A percentile compares a stretch with the other conserved stretches of the same genome.
Conservation (phyloP, 1,140 invertebrate genomes). For the Bicyclus anynana region DNA sequence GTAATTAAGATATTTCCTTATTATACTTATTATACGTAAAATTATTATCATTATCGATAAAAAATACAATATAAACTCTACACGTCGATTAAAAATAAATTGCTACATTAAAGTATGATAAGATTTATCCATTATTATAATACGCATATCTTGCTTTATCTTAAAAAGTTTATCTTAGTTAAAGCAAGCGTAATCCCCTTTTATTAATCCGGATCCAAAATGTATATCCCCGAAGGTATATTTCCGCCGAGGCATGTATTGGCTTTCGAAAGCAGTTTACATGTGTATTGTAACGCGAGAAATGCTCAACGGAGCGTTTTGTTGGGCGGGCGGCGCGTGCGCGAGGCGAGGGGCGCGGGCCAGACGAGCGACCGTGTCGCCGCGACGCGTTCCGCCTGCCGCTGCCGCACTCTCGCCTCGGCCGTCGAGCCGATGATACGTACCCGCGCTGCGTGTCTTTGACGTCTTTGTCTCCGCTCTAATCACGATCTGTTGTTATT, state of each 20-base stretch:
- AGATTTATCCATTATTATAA: no score
- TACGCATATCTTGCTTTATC: no score
- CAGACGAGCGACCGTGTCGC: conserved; percentile 50
- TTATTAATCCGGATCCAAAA: conserved; percentile 9
- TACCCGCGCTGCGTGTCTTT: conserved; percentile 5
- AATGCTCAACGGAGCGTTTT: conserved; percentile 54
- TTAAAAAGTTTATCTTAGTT: no score
- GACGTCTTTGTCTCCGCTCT: conserved; percentile 46
- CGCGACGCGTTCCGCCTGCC: conserved; percentile 16
- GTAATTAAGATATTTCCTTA: no score
- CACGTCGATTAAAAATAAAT: no score
- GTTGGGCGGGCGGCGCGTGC: conserved; percentile 70
- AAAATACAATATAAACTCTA: no score
- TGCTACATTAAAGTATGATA: no score
- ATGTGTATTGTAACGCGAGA: conserved; percentile 56
- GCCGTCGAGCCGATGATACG: conserved; percentile 39
- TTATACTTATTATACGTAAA: no score
- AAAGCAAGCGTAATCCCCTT: conserved; percentile 5
- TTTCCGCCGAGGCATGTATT: conserved; percentile 39
- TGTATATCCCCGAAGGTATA: conserved; percentile 22
- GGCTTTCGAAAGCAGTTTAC: conserved; percentile 58
- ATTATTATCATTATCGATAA: no score
- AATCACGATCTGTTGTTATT: conserved; percentile 52
- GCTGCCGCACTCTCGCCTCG: conserved; percentile 50
- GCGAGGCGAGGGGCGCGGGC: conserved; percentile 50